Base-by-base conservation (phyloP, 2,888 invertebrate genomes). In the Caenorhabditis becei region DNA sequence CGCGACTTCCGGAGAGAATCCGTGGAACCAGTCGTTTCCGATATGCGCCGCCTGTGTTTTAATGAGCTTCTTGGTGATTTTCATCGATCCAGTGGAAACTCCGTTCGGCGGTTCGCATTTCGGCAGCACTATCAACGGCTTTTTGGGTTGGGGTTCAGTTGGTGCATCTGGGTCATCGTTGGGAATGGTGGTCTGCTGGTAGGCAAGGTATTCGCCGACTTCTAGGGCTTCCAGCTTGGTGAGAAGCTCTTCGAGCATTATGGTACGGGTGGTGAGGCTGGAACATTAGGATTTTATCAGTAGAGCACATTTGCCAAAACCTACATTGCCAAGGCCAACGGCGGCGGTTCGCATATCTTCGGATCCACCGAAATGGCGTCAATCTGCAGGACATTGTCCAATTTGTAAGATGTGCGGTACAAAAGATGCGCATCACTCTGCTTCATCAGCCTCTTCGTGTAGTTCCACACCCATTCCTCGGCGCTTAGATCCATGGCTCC, bases 401-500 rank as follows among this genome's bases (percentile, higher is more conserved):
- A 7, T 32, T 49, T 47, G 59, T 53, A 80, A 16, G 26, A 47
- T 0, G 77, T 63, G 23, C 81, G 23, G 35, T 75, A 81, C 4
- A 81, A 23, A 28, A 74, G 8, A 26, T 81, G 81, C 0, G 72
- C 59, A 1, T 67, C 51, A 7, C 69, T 69, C 53, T 49, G 35
- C 37, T 77, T 81, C 20, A 81, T 49, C 37, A 74, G 7, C 5
- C 56, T 54, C 16, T 81, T 81, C 67, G 62, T 35, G 47, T 77
- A 72, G 32, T 81, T 81, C 81, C 81, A 81, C 1, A 67, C 26
- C 71, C 72, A 81, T 72, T 81, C 81, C 10, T 41, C 62, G 10
- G 23, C 16, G 28, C 77, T 72, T n/a, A 81, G 14, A 11, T 72
- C 71, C 81, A 81, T 81, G 24, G 81, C 81, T 47, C 81, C 81